Conservation (phyloP, 2,888 invertebrate genomes). For the Diogma glabrata region DNA sequence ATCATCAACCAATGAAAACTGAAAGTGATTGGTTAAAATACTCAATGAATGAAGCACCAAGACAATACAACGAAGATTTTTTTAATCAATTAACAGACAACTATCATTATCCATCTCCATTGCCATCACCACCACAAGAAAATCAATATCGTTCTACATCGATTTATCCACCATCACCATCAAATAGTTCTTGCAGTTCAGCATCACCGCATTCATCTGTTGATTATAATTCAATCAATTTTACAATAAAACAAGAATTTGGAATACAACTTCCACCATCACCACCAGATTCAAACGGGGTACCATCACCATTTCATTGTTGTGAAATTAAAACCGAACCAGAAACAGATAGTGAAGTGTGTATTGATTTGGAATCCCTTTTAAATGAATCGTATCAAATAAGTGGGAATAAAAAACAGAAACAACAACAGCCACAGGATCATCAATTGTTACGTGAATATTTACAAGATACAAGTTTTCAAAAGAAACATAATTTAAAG, state of each 20-base stretch:
- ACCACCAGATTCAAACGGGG: slow-evolving; percentile 45
- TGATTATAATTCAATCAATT: slow-evolving; percentile 23
- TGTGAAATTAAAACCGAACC: slow-evolving; percentile 34
- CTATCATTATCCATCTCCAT: slow-evolving; percentile 27
- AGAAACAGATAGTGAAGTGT: slow-evolving; percentile 28
- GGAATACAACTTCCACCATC: slow-evolving; percentile 43
- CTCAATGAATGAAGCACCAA: not conserved
- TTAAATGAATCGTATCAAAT: slow-evolving; percentile 23
- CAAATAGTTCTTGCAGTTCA: slow-evolving; percentile 14
- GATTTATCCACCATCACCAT: slow-evolving; percentile 14
- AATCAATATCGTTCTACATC: slow-evolving; percentile 9
- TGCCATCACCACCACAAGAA: slow-evolving; percentile 32
- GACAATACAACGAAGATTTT: slow-evolving; percentile 2
- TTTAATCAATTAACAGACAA: slow-evolving; percentile 5
- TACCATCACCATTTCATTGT: slow-evolving; percentile 40
- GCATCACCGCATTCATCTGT: slow-evolving; percentile 32
- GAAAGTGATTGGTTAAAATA: slow-evolving; percentile 28
- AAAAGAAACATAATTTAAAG: slow-evolving; percentile 69
- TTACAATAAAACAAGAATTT: slow-evolving; percentile 40
- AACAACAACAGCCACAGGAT: slow-evolving; percentile 40
- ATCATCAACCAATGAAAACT: slow-evolving; percentile 29
- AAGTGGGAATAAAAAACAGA: slow-evolving; percentile 17
- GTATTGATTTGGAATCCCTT: slow-evolving; percentile 31
- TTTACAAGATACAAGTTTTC: slow-evolving; percentile 72
- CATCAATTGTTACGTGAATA: slow-evolving; percentile 71